Conservation (phyloP, 2,797 vertebrate species). For the Phrynocephalus guinanensis region DNA sequence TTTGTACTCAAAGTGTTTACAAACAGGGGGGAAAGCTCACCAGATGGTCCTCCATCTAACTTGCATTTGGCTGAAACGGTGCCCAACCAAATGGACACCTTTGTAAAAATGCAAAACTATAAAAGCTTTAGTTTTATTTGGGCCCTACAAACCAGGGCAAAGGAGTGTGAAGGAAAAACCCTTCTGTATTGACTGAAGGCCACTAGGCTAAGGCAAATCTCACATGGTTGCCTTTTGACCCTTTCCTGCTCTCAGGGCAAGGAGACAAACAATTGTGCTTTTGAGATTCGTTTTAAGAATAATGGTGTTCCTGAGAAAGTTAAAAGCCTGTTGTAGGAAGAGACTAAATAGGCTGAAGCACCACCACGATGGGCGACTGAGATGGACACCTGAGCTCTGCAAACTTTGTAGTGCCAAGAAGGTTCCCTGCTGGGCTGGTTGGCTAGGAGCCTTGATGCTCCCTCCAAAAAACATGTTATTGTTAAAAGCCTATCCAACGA, state of each 20-base stretch:
- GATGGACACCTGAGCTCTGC: not conserved
- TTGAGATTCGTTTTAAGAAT: not conserved
- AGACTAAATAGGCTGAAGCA: not conserved
- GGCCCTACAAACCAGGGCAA: not conserved
- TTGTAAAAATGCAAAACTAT: not conserved
- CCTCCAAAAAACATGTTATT: not conserved
- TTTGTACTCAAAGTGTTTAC: too few species aligned
- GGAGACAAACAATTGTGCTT: not conserved
- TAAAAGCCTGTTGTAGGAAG: not conserved
- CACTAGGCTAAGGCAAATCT: not conserved
- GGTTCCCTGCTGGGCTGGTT: not conserved
- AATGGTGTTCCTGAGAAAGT: conserved; percentile 37
- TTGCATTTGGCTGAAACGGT: not conserved
- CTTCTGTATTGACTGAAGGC: too few species aligned
- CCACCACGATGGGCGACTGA: not conserved
- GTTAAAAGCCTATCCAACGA: not conserved
- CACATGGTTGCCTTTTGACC: not conserved
- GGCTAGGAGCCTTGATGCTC: too few species aligned
- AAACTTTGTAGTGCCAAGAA: not conserved
- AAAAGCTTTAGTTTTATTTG: not conserved
- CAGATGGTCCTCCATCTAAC: not conserved
- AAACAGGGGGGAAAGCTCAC: not conserved
- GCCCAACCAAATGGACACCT: too few species aligned
- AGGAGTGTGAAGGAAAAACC: not conserved
- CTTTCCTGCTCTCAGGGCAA: too few species aligned